Evolutionary conservation across 2,888 invertebrate genomes (phyloP).

Genomic region (Cloeon dipterum): DNA sequence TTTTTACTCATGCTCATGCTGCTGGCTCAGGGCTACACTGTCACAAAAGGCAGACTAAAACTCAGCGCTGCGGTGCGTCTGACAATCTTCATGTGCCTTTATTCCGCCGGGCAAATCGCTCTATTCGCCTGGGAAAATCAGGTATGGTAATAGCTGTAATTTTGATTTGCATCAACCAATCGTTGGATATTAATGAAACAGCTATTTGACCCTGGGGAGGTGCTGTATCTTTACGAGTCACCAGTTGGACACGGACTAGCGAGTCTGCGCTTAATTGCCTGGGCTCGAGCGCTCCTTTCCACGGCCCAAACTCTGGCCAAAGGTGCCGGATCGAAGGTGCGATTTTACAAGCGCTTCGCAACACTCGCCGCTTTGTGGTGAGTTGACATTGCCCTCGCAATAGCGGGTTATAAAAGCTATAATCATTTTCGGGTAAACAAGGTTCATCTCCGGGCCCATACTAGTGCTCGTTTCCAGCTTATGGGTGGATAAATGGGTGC

Average conservation of each 20-base stretch:
- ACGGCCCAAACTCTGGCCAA: slow-evolving; percentile 42
- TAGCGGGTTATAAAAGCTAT: background rate
- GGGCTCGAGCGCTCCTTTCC: slow-evolving; percentile 54
- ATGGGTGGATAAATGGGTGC: slow-evolving; percentile 56
- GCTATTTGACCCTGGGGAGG: slow-evolving; percentile 79
- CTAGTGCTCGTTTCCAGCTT: slow-evolving; percentile 55
- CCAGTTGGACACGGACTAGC: slow-evolving; percentile 71
- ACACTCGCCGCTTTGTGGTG: slow-evolving; percentile 63
- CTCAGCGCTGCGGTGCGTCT: slow-evolving; percentile 48
- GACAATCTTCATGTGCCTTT: slow-evolving; percentile 55
- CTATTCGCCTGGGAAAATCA: slow-evolving; percentile 62
- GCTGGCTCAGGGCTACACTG: slow-evolving; percentile 74
- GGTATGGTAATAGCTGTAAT: slow-evolving; percentile 19
- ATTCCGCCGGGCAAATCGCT: slow-evolving; percentile 43
- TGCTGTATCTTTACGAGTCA: slow-evolving; percentile 75
- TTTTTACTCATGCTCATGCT: slow-evolving; percentile 58
- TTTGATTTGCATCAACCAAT: background rate
- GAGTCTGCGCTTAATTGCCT: slow-evolving; percentile 47
- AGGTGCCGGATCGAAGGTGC: slow-evolving; percentile 27
- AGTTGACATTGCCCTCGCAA: no score
- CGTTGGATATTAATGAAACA: no score
- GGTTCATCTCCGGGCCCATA: slow-evolving; percentile 61
- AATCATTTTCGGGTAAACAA: slow-evolving; percentile 12
- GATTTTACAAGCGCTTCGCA: slow-evolving; percentile 65
- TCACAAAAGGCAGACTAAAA: slow-evolving; percentile 62